These are phyloP conservation scores for Drosophila paramelanica DNA, from an alignment of 2,888 invertebrate genomes.

Conservation along the genomic window DNA sequence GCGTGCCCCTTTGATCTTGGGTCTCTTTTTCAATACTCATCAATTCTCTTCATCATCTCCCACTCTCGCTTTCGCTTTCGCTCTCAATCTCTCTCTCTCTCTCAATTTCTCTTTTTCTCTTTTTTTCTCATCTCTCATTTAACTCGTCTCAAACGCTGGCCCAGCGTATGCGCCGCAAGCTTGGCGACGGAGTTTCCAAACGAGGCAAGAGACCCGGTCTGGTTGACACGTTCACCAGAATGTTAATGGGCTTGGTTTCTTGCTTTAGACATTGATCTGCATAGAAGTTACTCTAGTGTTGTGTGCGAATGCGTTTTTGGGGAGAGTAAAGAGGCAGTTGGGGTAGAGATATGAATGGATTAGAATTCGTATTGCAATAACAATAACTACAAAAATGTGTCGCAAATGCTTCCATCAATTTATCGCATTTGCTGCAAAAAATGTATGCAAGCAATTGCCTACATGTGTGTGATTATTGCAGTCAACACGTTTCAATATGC, in stretches of 20 bases:
- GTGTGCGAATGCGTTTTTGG: slow-evolving; percentile 13
- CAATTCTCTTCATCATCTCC: slow-evolving; percentile 8
- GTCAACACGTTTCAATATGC: slow-evolving; percentile 31
- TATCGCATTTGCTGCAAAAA: neutral
- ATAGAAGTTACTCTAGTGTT: slow-evolving; percentile 59
- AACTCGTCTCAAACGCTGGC: slow-evolving; percentile 26
- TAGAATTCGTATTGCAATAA: slow-evolving; percentile 43
- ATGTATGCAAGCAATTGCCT: slow-evolving; percentile 11
- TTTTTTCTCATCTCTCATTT: neutral
- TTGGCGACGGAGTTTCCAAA: neutral
- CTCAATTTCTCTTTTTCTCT: neutral
- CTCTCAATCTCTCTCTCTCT: slow-evolving; percentile 1
- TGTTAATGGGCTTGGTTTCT: slow-evolving; percentile 26
- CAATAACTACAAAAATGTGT: slow-evolving; percentile 36
- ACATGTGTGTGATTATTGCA: slow-evolving; percentile 30
- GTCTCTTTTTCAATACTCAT: slow-evolving; percentile 7
- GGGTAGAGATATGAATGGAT: slow-evolving; percentile 52
- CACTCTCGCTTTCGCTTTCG: slow-evolving; percentile 10
- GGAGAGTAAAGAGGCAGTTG: slow-evolving; percentile 34
- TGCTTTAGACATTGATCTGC: slow-evolving; percentile 51
- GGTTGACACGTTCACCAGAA: slow-evolving; percentile 21
- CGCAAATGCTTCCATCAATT: slow-evolving; percentile 11
- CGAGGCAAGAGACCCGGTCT: neutral
- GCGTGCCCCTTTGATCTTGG: slow-evolving; percentile 19
- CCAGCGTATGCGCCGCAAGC: slow-evolving; percentile 26